Conservation (phyloP, 2,888 invertebrate species). For the Aleiodes testaceus region DNA sequence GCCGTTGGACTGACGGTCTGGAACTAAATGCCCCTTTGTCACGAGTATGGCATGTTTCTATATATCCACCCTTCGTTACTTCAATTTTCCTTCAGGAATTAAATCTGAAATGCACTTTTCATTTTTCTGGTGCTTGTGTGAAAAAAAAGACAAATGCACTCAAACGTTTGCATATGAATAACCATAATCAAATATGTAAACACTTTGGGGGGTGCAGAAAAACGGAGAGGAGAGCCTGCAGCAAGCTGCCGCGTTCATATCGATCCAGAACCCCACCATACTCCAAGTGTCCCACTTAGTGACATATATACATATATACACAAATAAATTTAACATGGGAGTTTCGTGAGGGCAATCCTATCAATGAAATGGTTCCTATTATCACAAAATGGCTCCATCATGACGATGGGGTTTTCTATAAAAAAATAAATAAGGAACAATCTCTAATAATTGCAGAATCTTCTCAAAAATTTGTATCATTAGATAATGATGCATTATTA, state of each 20-base stretch:
- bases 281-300: constrained; percentile 40
- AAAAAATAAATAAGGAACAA: too few relatives aligned
- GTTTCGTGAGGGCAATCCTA: too few relatives aligned
- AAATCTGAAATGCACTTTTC: not conserved
- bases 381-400: too few relatives aligned
- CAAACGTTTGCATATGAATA: not conserved
- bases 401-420: too few relatives aligned
- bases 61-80: not conserved
- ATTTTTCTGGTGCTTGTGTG: not conserved
- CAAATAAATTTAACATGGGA: not conserved
- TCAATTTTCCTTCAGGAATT: not conserved
- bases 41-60: constrained; percentile 12
- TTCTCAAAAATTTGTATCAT: too few relatives aligned
- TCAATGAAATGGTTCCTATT: too few relatives aligned
- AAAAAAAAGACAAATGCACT: not conserved
- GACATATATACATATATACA: constrained; percentile 13
- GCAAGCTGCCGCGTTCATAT: constrained; percentile 68
- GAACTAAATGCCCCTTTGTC: constrained; percentile 22
- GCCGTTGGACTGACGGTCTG: constrained; percentile 17
- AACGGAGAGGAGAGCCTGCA: constrained; percentile 48
- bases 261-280: constrained; percentile 58
- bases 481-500: too few relatives aligned
- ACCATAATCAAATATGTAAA: constrained; percentile 6
- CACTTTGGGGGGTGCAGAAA: constrained; percentile 30
- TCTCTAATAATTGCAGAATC: too few relatives aligned